Base-by-base conservation (phyloP, 2,113 vertebrate species). In the Zapornia atra region DNA sequence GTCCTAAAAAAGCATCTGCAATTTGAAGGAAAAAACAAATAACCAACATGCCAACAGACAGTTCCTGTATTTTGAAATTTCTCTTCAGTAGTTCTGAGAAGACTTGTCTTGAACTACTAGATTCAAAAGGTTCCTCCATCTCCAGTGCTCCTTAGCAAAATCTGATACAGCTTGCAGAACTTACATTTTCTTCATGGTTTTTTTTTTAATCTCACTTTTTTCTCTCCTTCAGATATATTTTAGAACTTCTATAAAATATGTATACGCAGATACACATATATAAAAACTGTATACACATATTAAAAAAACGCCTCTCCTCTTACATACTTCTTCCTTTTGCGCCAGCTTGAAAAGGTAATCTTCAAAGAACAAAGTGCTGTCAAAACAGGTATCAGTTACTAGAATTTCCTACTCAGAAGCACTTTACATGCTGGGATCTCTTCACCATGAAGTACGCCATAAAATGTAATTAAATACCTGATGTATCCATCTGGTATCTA, bases 401-500 rank as follows among this genome's bases (percentile, higher is more conserved):
- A 48, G 9, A 42, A 44, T 12, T 82, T 71, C 71, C 36, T n/a
- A 59, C 29, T 40, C 50, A 28, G 38, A 56, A 56, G 60, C 44
- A 69, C 26, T 50, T 40, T 5, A 64, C 29, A 13, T 5, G 11
- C 56, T 12, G 18, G 29, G 10, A 66, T 6, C 48, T 70, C 61
- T 48, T 66, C 24, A 11, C n/a, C 20, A 7, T 4, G 13, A 65
- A 7, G 8, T 2, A 1, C 46, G 54, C 31, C 3, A 3, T 51
- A 36, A 77, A 71, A 42, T 0, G 2, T 21, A 73, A 69, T 24
- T 26, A 44, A 79, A 9, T 22, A 73, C 3, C 54, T 33, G 40
- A 48, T 1, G 19, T 10, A 60, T 8, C 12, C n/a, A 20, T 34
- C 17, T 29, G 48, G 33, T 61, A 44, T 12, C 21, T 29, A 34